Base-by-base conservation (phyloP, 2,888 invertebrate genomes). In the Empis livida region DNA sequence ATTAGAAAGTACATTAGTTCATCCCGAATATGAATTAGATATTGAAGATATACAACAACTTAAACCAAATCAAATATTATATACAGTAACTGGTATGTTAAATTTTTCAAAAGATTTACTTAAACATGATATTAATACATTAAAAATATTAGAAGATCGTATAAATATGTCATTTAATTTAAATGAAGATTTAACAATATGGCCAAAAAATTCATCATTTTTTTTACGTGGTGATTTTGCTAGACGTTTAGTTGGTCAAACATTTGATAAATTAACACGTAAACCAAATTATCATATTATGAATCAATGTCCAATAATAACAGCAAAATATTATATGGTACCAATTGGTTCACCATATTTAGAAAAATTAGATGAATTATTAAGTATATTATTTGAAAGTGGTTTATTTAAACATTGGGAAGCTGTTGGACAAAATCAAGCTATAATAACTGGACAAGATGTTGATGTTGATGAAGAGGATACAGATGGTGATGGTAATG, bases 321-420 rank as follows among this genome's bases (percentile, higher is more conserved):
- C 62, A 54, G 54, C 57, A 3, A 54, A 54, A 27, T 61, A 60
- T 1, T 67, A 64, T 43, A 55, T 63, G 0, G 44, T 61, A 5
- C 54, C 60, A 0, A 44, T 52, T 4, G 63, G 64, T 1, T 63
- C 64, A 0, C 60, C 63, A 1, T 63, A 59, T 49, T 52, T 58
- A 2, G 53, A 60, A 38, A 62, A 62, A 47, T 59, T 64, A 13
- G 59, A 64, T 30, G n/a, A 31, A 2, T 44, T 61, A 13, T 13
- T 60, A 1, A 59, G 57, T 43, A 48, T 53, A 10, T 59, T 61
- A 27, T 55, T 53, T 44, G 65, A 67, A 43, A 54, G 57, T 16
- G 67, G 66, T 4, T 51, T 66, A 5, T 50, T 60, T 4, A 57
- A 61, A n/a, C 56, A 64, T 43, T 67, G 68, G 66, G 51, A 55